phyloP scores from a whole-genome alignment of 2,888 invertebrate genomes.

The Tortrix viridana region DNA sequence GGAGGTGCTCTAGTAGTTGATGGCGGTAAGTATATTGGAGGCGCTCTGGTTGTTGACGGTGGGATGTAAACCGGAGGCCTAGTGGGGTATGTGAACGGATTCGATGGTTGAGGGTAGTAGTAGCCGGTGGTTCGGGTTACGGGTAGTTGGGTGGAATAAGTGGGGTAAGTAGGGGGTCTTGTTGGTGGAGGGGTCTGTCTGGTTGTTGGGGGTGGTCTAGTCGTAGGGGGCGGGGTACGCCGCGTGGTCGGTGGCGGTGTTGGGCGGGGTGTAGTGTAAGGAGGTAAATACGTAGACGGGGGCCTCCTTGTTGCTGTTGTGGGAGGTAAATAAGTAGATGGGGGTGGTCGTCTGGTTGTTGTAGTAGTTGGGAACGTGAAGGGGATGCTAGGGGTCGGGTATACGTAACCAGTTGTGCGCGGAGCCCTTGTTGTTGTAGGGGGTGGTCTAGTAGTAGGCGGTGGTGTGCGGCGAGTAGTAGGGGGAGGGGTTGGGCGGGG shows the following conservation, averaged over 20 bases:
- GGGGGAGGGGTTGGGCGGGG: conserved; percentile 32
- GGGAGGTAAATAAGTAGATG: conserved; percentile 11
- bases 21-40: conserved; percentile 51
- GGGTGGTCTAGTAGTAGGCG: conserved; percentile 29
- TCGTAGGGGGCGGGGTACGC: conserved; percentile 39
- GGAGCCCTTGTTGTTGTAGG: conserved; percentile 7
- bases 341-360: conserved; percentile 3
- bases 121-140: conserved; percentile 40
- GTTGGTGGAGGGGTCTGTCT: conserved; percentile 37
- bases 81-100: conserved; percentile 41
- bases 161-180: conserved; percentile 13
- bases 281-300: conserved; percentile 42
- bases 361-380: conserved; percentile 45
- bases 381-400: conserved; percentile 45
- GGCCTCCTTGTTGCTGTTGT: conserved; percentile 13
- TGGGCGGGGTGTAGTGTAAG: conserved; percentile 37
- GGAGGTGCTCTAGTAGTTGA: conserved; percentile 50
- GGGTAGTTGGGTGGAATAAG: conserved; percentile 28
- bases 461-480: conserved; percentile 21
- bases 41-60: conserved; percentile 41
- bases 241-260: conserved; percentile 44
- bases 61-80: conserved; percentile 43
- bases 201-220: conserved; percentile 31
- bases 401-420: conserved; percentile 9
- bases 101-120: conserved; percentile 41